Conservation (phyloP, 2,888 invertebrate genomes). For the Xestoiulus laeticollis region DNA sequence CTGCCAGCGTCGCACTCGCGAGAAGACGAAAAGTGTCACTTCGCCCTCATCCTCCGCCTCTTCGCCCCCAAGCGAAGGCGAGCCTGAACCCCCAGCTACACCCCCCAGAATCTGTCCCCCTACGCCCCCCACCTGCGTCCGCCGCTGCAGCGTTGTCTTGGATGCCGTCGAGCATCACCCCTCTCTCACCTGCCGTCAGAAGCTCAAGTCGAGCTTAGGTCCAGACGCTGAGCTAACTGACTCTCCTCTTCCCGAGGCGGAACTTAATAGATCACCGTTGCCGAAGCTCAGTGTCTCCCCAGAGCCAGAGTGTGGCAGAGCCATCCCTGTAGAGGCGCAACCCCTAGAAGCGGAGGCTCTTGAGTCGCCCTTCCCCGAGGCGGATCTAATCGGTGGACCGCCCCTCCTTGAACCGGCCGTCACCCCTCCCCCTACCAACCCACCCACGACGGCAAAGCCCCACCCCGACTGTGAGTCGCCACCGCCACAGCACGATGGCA, state of each 20-base stretch:
- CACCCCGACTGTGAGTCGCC: neutral
- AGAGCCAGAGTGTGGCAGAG: neutral
- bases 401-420: neutral
- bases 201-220: neutral
- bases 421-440: neutral
- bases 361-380: neutral
- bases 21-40: neutral
- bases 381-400: neutral
- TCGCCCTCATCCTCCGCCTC: neutral
- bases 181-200: neutral
- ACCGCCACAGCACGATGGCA: neutral
- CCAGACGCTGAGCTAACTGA: neutral
- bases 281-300: neutral
- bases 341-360: neutral
- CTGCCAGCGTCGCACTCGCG: neutral
- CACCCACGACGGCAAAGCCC: neutral
- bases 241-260: neutral
- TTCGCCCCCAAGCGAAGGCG: neutral
- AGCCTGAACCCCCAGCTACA: neutral
- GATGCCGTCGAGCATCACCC: slow-evolving; percentile 31
- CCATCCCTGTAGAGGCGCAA: neutral
- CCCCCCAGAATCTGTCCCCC: neutral
- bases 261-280: neutral
- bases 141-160: slow-evolving; percentile 5
- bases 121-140: slow-evolving; percentile 3